Percentiles rank a stretch among this genome's conserved stretches.
phyloP scores from a whole-genome alignment of 2,797 vertebrate species.

The Carcharodon carcharias region DNA sequence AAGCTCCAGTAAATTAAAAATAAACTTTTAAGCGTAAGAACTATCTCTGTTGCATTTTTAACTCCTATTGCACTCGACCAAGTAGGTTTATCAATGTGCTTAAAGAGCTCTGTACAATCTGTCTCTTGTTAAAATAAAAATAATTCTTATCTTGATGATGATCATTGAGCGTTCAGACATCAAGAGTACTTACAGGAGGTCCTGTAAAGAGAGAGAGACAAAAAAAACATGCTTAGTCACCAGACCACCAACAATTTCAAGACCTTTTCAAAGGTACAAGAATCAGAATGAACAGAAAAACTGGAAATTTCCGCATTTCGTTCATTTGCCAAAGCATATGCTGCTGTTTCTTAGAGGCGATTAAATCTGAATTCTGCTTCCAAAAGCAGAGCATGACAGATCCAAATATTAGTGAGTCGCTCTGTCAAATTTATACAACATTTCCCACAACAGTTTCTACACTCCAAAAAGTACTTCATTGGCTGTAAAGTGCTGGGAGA shows the following conservation, averaged over 20 bases:
- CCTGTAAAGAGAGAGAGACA: constrained; percentile 61
- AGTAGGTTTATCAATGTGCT: neutral
- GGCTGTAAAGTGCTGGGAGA: neutral
- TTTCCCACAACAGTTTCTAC: neutral
- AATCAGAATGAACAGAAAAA: neutral
- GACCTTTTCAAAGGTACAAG: neutral
- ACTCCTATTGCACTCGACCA: neutral
- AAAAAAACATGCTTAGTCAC: constrained; percentile 36
- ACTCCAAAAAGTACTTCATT: neutral
- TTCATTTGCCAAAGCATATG: neutral
- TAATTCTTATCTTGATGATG: constrained; percentile 14
- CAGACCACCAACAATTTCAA: neutral
- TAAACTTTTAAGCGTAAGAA: neutral
- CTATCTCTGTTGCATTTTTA: neutral
- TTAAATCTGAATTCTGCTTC: neutral
- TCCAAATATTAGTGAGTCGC: neutral
- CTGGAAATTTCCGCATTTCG: neutral
- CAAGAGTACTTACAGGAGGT: constrained; percentile 88
- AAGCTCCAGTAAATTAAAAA: neutral
- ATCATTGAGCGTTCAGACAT: neutral
- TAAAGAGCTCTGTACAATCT: neutral
- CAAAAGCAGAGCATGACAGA: neutral
- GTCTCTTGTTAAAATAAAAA: neutral
- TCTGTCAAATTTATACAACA: neutral
- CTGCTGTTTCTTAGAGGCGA: neutral